Percentiles rank a stretch among this genome's conserved stretches.
Conservation (phyloP, 1,140 invertebrate genomes). For the Hypothenemus hampei region DNA sequence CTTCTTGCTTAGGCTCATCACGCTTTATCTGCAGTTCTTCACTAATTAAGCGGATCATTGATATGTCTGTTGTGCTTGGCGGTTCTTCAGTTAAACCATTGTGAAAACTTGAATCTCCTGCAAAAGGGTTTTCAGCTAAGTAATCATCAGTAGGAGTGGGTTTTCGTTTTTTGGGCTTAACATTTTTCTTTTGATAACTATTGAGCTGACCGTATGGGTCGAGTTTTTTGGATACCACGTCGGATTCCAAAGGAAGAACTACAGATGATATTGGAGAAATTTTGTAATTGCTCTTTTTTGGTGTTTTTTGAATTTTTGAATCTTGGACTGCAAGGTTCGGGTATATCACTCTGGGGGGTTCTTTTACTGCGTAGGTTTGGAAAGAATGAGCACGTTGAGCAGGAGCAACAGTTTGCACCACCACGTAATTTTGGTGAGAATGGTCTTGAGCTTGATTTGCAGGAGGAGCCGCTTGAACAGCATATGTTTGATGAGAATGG, state of each 20-base stretch:
- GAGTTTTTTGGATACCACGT: background rate
- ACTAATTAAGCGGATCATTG: background rate
- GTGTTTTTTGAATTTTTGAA: background rate
- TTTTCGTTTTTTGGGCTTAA: background rate
- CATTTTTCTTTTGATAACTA: background rate
- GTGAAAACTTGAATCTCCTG: no score
- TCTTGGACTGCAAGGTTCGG: background rate
- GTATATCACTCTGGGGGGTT: background rate
- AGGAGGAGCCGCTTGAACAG: constrained; percentile 6
- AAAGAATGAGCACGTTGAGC: background rate
- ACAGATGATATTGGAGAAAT: background rate
- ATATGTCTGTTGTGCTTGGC: background rate
- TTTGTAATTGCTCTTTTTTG: background rate
- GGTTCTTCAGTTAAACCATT: no score
- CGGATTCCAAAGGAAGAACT: no score
- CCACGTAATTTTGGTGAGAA: constrained; percentile 17
- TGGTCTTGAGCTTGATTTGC: background rate
- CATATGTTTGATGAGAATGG: constrained; percentile 16
- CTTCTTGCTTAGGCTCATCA: background rate
- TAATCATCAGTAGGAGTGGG: constrained; percentile 6
- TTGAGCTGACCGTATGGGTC: background rate
- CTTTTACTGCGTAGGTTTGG: background rate
- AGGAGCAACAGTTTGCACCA: constrained; percentile 4
- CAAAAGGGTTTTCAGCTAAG: constrained; percentile 6
- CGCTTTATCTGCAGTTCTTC: background rate